Percentiles rank a stretch among this genome's conserved stretches.
These are phyloP conservation scores for Halichoeres trimaculatus DNA, from an alignment of 2,113 vertebrate genomes.

Conservation along the genomic window DNA sequence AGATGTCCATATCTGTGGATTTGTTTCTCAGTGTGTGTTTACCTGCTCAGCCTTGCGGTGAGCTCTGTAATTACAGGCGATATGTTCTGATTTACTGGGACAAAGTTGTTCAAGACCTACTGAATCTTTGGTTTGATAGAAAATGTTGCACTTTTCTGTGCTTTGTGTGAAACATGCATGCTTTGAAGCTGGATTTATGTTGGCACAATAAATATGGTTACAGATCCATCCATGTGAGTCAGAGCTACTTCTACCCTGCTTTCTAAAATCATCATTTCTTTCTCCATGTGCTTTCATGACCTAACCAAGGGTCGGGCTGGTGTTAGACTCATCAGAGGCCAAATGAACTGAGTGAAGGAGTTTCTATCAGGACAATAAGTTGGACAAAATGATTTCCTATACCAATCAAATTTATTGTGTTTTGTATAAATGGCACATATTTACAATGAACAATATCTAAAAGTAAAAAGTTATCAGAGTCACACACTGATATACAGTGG, in stretches of 20 bases:
- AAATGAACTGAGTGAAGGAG: too few species aligned
- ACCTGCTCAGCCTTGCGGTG: neutral
- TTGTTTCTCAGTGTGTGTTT: neutral
- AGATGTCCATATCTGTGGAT: neutral
- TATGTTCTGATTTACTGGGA: constrained; percentile 22
- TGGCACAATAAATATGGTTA: constrained; percentile 68
- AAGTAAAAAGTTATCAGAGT: constrained; percentile 23
- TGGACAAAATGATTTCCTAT: constrained; percentile 7
- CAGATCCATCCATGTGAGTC: neutral
- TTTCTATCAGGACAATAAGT: neutral
- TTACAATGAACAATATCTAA: constrained; percentile 39
- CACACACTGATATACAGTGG: constrained; percentile 10
- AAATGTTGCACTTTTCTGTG: constrained; percentile 13
- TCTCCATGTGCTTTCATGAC: too few species aligned
- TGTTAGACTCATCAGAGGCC: too few species aligned
- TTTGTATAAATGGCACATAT: constrained; percentile 48
- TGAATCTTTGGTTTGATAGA: constrained; percentile 36
- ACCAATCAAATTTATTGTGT: constrained; percentile 65
- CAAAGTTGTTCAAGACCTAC: constrained; percentile 6
- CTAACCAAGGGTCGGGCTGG: too few species aligned
- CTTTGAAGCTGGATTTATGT: constrained; percentile 49
- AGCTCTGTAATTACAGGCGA: constrained; percentile 10
- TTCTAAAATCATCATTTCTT: neutral
- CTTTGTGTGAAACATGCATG: constrained; percentile 28
- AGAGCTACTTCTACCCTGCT: neutral